phyloP scores from a whole-genome alignment of 2,888 invertebrate species.

The Epinotia bilunana region DNA sequence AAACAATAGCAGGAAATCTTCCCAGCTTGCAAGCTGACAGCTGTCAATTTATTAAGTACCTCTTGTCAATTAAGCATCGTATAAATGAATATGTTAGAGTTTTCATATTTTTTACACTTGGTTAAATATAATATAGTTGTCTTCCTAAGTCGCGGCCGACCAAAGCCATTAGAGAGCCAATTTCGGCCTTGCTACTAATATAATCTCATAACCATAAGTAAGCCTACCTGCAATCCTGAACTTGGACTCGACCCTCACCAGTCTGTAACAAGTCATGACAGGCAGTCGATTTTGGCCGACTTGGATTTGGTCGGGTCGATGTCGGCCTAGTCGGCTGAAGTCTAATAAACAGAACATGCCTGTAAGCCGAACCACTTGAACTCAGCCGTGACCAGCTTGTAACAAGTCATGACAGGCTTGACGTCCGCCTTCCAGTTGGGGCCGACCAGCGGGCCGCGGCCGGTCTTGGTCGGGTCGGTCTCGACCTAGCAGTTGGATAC shows the following conservation, averaged over 20 bases:
- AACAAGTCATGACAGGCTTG: slow-evolving; percentile 98
- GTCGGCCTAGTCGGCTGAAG: slow-evolving; percentile 89
- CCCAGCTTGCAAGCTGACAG: too few relatives aligned
- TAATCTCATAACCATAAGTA: too few relatives aligned
- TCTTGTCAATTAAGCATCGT: not conserved
- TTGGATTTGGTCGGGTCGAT: slow-evolving; percentile 89
- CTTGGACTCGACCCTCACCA: slow-evolving; percentile 98
- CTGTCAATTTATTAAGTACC: not conserved
- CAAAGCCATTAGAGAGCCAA: too few relatives aligned
- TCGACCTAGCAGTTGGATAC: slow-evolving; percentile 93
- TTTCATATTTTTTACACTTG: not conserved
- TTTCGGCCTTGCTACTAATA: not conserved
- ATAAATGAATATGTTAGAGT: not conserved
- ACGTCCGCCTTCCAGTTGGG: slow-evolving; percentile 91
- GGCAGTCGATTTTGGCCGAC: slow-evolving; percentile 97
- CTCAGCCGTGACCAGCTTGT: slow-evolving; percentile 98
- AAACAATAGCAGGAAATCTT: not conserved
- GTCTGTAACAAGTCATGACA: slow-evolving; percentile 99
- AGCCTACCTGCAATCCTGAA: slow-evolving; percentile 93
- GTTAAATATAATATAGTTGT: not conserved
- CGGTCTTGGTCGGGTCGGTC: slow-evolving; percentile 90
- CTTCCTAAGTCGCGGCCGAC: too few relatives aligned
- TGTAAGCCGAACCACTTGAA: slow-evolving; percentile 99
- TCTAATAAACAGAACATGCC: slow-evolving; percentile 60
- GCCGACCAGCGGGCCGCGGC: slow-evolving; percentile 94